Base-by-base conservation (phyloP, 2,888 invertebrate genomes). In the Lasiommata megera region DNA sequence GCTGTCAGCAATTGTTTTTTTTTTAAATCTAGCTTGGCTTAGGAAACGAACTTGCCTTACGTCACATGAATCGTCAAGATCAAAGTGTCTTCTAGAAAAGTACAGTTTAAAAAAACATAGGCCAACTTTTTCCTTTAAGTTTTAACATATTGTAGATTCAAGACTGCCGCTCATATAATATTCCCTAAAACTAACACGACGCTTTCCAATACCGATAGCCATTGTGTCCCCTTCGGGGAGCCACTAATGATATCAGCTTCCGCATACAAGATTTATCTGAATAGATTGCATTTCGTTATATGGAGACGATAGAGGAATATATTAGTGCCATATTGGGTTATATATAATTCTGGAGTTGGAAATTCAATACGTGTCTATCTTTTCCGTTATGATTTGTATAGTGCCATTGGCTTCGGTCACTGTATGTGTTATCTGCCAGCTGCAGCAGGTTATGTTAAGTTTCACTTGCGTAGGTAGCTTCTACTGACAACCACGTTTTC, bases 251-350 rank as follows among this genome's bases (percentile, higher is more conserved):
- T 58, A 56, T 47, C 52, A 23, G 58, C 58, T 54, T 56, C 63
- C 55, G 62, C 59, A 61, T 50, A 60, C 64, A 65, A 74, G 76
- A 81, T 83, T 81, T 79, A 82, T 80, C 79, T 50, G 69, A 75
- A 72, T 73, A 77, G 78, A 83, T 84, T 80, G 79, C 74, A 68
- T 71, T 68, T 65, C 67, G 70, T 71, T 74, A 66, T 70, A 73
- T 44, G 23, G 37, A 29, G n/a, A 48, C 31, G 52, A 43, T 47
- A 36, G 37, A 43, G 38, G 61, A 62, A 62, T 62, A 62, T 40
- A 56, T 59, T 59, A 54, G 44, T 46, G 53, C 61, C 61, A 44
- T 58, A 61, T 59, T 55, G 47, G 61, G 58, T 7, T 28, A 43
- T 44, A 46, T 52, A 34, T 14, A 12, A 44, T 44, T 28, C 37